Base-by-base conservation (phyloP, 1,140 invertebrate species). In the Brachionus manjavacas region DNA sequence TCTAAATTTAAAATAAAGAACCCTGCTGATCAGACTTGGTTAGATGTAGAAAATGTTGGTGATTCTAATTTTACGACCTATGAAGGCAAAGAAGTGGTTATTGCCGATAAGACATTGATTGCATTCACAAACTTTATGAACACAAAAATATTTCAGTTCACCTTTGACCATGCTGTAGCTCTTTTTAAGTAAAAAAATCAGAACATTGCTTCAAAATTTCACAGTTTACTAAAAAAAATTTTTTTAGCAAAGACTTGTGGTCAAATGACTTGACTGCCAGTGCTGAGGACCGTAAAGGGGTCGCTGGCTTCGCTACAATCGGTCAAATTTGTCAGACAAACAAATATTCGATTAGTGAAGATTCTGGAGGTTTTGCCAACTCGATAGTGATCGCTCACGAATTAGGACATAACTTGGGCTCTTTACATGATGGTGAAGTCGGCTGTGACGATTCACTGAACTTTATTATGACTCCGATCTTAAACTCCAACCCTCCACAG, bases 241-340 rank as follows among this genome's bases (percentile, higher is more conserved):
- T 74, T 31, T 25, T 28, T 74, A 78, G 74, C 28, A 78, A 78
- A 43, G 74, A 78, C n/a, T 43, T 78, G 28, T 78, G 74, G 74
- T 78, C 74, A 11, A 43, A 55, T 78, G n/a, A 46, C 41, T n/a
- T 28, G 11, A n/a, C n/a, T 25, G n/a, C 20, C 3, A 41, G 7
- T 41, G 25, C 49, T 11, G 28, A 1, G 9, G 1, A 35, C 25
- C n/a, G 74, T 16, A 41, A n/a, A 11, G 41, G 20, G 14, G 49
- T 55, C 4, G 74, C 74, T 55, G 74, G 74, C 3, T 78, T 41
- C 28, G 74, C 74, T 0, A 14, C 41, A 4, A 23, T 78, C 23
- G 74, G 74, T 41, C n/a, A 55, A 49, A 14, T 78, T 20, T 78
- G 74, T 43, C 16, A 14, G 23, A 12, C n/a, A 46, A 41, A 49